Percentiles rank a stretch among this genome's conserved stretches.
Conservation (phyloP, 2,888 invertebrate genomes). For the Synanthedon myopaeformis region DNA sequence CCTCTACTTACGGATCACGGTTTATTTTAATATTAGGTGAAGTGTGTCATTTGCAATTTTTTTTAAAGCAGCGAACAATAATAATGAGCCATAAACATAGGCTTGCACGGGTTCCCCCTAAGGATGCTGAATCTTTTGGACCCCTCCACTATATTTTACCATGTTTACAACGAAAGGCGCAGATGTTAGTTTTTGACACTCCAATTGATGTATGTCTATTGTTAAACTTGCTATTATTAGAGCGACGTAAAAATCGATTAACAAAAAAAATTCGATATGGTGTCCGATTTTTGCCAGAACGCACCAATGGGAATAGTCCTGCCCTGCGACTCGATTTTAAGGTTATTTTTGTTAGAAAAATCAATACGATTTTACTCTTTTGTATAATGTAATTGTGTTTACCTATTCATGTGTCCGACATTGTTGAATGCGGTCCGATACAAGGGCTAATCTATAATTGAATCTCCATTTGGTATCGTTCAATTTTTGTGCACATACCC, state of each 20-base stretch:
- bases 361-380: conserved; percentile 60
- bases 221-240: conserved; percentile 52
- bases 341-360: conserved; percentile 45
- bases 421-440: conserved; percentile 55
- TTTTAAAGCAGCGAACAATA: conserved; percentile 58
- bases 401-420: conserved; percentile 66
- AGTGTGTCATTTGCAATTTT: conserved; percentile 65
- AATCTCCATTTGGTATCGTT: conserved; percentile 61
- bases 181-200: conserved; percentile 72
- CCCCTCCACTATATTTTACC: conserved; percentile 46
- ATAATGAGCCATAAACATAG: conserved; percentile 67
- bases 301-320: conserved; percentile 28
- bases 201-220: conserved; percentile 65
- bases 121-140: conserved; percentile 35
- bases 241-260: conserved; percentile 48
- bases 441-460: conserved; percentile 68
- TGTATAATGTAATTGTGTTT: conserved; percentile 65
- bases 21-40: conserved; percentile 62
- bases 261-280: conserved; percentile 43
- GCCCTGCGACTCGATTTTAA: conserved; percentile 34
- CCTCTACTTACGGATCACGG: conserved; percentile 30
- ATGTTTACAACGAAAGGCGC: conserved; percentile 62
- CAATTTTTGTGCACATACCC: conserved; percentile 35
- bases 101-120: conserved; percentile 46
- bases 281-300: conserved; percentile 46